phyloP scores from a whole-genome alignment of 2,888 invertebrate species.

The Mythimna vitellina region DNA sequence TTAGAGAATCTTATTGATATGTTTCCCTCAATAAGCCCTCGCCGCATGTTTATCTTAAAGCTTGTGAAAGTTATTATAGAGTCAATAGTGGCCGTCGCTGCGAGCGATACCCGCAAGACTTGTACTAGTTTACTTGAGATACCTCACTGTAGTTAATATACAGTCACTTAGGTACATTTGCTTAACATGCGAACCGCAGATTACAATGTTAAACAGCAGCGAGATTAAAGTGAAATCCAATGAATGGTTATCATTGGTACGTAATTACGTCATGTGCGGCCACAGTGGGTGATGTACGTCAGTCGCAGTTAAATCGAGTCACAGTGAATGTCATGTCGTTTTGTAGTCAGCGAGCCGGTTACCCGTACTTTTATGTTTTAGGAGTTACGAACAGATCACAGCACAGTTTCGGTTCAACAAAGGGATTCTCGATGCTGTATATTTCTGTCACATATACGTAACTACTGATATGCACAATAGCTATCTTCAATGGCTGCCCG shows the following conservation, averaged over 20 bases:
- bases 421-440: constrained; percentile 42
- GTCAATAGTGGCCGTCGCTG: constrained; percentile 45
- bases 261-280: constrained; percentile 34
- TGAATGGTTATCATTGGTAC: constrained; percentile 48
- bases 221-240: constrained; percentile 48
- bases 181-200: constrained; percentile 18
- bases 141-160: constrained; percentile 34
- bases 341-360: constrained; percentile 52
- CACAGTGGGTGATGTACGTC: constrained; percentile 46
- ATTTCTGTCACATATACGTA: constrained; percentile 27
- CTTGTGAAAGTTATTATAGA: constrained; percentile 48
- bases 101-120: constrained; percentile 30
- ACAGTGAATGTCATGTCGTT: constrained; percentile 49
- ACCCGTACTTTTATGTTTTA: constrained; percentile 50
- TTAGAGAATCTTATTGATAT: constrained; percentile 57
- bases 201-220: constrained; percentile 21
- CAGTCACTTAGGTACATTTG: constrained; percentile 15
- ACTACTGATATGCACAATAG: constrained; percentile 27
- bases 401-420: constrained; percentile 51
- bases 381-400: constrained; percentile 38
- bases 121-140: constrained; percentile 36
- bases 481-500: constrained; percentile 21
- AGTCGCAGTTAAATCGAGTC: constrained; percentile 54
- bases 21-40: constrained; percentile 49
- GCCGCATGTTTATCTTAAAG: constrained; percentile 54